Conservation (phyloP, 1,140 invertebrate genomes). For the Scaptomyza pallida region DNA sequence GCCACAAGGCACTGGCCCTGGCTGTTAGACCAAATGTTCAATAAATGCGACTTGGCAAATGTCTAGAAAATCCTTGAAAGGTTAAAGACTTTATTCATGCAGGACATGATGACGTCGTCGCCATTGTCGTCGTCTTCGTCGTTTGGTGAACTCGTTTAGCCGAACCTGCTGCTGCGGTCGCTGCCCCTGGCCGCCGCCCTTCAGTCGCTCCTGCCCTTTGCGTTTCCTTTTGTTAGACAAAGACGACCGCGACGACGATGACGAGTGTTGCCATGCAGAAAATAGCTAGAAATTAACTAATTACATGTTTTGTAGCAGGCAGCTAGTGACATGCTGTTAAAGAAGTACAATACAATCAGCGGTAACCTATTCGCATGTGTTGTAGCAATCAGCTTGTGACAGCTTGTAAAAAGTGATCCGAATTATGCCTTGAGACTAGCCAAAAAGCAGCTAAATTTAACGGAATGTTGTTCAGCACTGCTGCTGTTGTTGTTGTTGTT, state of each 20-base stretch:
- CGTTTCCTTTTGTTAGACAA: slow-evolving; percentile 4
- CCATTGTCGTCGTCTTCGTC: slow-evolving; percentile 22
- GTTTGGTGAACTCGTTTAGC: slow-evolving; percentile 69
- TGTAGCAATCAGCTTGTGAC: too few relatives aligned
- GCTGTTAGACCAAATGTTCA: slow-evolving; percentile 39
- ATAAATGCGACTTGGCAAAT: slow-evolving; percentile 49
- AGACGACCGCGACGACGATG: not conserved
- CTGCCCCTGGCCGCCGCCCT: slow-evolving; percentile 75
- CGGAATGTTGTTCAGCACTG: not conserved
- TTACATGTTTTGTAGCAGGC: too few relatives aligned
- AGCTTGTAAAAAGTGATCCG: too few relatives aligned
- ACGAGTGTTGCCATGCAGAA: not conserved
- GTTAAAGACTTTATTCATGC: slow-evolving; percentile 78
- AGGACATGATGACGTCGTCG: slow-evolving; percentile 51
- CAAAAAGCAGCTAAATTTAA: not conserved
- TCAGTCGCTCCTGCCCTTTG: slow-evolving; percentile 14
- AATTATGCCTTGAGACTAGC: not conserved
- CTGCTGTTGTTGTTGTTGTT: slow-evolving; percentile 10
- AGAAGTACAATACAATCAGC: too few relatives aligned
- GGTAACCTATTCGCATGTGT: too few relatives aligned
- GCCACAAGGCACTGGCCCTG: slow-evolving; percentile 28
- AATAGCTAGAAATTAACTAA: not conserved
- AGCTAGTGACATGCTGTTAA: too few relatives aligned
- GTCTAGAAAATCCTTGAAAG: slow-evolving; percentile 80
- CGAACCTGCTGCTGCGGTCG: slow-evolving; percentile 68